phyloP scores from a whole-genome alignment of 2,113 vertebrate genomes.

The Heterochromis multidens region DNA sequence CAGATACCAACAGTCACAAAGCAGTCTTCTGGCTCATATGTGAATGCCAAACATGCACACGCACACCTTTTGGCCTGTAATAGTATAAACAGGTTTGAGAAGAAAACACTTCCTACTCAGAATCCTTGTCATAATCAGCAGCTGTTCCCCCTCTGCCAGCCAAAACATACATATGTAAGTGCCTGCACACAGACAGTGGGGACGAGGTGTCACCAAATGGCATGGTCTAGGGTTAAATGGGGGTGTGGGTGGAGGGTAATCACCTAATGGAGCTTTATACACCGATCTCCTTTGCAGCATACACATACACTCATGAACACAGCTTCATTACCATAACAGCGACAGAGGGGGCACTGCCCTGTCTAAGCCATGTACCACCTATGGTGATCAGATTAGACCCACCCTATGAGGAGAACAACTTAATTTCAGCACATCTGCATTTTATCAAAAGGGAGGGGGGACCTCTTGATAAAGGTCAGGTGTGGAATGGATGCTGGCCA shows the following conservation, averaged over 20 bases:
- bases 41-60: conserved; percentile 13
- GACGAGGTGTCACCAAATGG: conserved; percentile 40
- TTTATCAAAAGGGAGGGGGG: too few relatives aligned
- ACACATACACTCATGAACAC: neutral
- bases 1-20: neutral
- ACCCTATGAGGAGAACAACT: neutral
- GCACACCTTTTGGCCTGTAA: conserved; percentile 42
- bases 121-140: conserved; percentile 62
- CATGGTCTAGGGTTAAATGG: conserved; percentile 10
- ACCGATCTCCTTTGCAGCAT: neutral
- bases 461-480: neutral
- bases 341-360: neutral
- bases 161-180: conserved; percentile 37
- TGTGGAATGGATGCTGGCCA: neutral
- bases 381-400: conserved; percentile 13
- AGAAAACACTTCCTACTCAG: conserved; percentile 55
- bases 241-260: conserved; percentile 39
- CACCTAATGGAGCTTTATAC: conserved; percentile 49
- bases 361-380: conserved; percentile 6
- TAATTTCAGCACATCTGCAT: neutral
- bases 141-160: conserved; percentile 62
- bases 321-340: conserved; percentile 20
- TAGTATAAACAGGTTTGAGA: conserved; percentile 64
- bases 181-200: neutral
- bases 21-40: neutral